Evolutionary conservation across 2,888 invertebrate species (phyloP).

Genomic region (Lasius platythorax): DNA sequence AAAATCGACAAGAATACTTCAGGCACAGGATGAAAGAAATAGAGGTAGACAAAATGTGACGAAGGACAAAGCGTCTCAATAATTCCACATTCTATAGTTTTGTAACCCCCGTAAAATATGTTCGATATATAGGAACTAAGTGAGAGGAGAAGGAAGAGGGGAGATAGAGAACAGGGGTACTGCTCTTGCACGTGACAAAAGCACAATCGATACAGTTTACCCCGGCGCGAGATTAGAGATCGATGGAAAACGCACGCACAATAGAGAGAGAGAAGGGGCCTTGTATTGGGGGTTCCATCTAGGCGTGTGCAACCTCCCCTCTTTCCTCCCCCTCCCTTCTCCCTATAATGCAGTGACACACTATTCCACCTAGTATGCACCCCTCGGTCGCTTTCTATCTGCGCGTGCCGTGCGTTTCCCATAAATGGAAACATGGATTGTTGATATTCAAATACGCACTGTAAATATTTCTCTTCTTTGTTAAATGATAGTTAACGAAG

Average conservation of each 20-base stretch:
- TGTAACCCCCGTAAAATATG: constrained; percentile 55
- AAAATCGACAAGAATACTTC: not conserved
- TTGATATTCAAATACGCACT: not conserved
- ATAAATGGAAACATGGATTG: constrained; percentile 22
- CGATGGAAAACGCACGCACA: constrained; percentile 75
- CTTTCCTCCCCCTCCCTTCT: constrained; percentile 56
- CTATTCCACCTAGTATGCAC: constrained; percentile 41
- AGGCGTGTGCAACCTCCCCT: constrained; percentile 71
- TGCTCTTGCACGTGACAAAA: constrained; percentile 58
- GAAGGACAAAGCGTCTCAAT: constrained; percentile 63
- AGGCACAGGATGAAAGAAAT: not conserved
- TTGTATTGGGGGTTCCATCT: constrained; percentile 69
- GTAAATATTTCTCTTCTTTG: constrained; percentile 10
- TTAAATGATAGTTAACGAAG: constrained; percentile 2
- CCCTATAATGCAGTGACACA: constrained; percentile 61
- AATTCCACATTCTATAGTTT: constrained; percentile 54
- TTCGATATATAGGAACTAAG: constrained; percentile 34
- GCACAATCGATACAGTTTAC: constrained; percentile 77
- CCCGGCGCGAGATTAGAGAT: constrained; percentile 77
- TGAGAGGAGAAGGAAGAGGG: not conserved
- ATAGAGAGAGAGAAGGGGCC: constrained; percentile 66
- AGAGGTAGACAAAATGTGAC: constrained; percentile 47
- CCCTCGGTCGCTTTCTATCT: constrained; percentile 9
- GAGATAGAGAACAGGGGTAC: constrained; percentile 7
- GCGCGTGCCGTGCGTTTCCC: constrained; percentile 13